Evolutionary conservation across 2,113 vertebrate genomes (phyloP).

Genomic region (Poeciliopsis retropinna): DNA sequence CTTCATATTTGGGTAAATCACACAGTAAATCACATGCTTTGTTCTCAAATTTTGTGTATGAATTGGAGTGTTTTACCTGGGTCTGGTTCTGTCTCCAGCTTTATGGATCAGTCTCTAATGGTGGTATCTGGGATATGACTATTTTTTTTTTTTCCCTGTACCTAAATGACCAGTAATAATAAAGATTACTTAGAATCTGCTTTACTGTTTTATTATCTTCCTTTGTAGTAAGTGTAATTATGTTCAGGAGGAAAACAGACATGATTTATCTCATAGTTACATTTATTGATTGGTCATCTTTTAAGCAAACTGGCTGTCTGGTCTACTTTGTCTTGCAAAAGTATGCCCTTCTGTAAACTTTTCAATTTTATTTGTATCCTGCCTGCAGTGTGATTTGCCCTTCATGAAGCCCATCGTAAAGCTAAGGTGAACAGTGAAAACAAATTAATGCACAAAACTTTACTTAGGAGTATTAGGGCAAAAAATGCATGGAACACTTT

Average conservation of each 20-base stretch:
- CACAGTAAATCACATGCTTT: conserved; percentile 16
- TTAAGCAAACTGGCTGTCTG: not conserved
- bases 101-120: conserved; percentile 53
- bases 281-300: not conserved
- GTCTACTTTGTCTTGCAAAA: not conserved
- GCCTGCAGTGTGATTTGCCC: not conserved
- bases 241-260: not conserved
- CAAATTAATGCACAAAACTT: not conserved
- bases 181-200: conserved; percentile 55
- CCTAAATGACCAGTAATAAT: conserved; percentile 65
- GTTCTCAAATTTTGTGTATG: conserved; percentile 33
- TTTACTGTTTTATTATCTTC: conserved; percentile 3
- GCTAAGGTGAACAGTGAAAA: not conserved
- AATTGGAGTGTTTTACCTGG: conserved; percentile 45
- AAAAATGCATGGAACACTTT: not conserved
- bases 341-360: not conserved
- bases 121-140: conserved; percentile 53
- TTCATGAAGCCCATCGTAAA: not conserved
- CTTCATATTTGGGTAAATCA: conserved; percentile 31
- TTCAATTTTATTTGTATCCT: not conserved
- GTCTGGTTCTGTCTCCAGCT: conserved; percentile 58
- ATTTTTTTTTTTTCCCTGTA: conserved; percentile 51
- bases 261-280: not conserved
- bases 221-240: not conserved
- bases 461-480: not conserved